Evolutionary conservation across 2,113 vertebrate genomes (phyloP).

Genomic region (Strix aluco): DNA sequence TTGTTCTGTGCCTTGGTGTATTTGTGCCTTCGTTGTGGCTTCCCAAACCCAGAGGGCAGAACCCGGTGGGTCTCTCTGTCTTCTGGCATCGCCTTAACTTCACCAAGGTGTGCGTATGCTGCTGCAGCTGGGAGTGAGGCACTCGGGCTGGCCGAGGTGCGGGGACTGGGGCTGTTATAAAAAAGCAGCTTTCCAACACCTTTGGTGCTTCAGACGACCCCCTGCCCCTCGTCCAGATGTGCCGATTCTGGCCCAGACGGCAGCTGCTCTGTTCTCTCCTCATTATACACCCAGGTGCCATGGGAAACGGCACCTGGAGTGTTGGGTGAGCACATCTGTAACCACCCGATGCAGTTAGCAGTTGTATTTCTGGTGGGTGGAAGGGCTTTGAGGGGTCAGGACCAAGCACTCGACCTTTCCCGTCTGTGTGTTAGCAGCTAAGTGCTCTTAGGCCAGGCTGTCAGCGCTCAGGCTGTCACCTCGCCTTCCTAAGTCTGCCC

Average conservation of each 20-base stretch:
- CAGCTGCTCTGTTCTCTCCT: neutral
- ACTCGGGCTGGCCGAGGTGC: rapidly evolving
- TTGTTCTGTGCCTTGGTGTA: neutral
- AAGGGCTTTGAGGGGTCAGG: neutral
- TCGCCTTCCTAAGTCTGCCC: neutral
- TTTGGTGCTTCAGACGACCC: neutral
- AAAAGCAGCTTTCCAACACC: neutral
- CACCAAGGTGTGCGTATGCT: neutral
- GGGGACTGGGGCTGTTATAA: neutral
- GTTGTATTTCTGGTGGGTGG: neutral
- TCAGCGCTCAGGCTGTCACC: neutral
- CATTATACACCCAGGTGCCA: neutral
- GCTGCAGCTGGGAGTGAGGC: neutral
- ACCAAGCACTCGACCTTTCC: neutral
- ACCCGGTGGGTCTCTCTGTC: rapidly evolving
- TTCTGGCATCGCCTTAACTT: neutral
- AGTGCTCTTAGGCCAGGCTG: neutral
- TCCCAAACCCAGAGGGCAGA: neutral
- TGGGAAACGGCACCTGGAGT: neutral
- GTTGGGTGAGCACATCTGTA: neutral
- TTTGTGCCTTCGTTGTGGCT: neutral
- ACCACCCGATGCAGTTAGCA: neutral
- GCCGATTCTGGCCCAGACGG: neutral
- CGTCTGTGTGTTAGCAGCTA: neutral
- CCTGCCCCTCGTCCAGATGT: neutral